A percentile compares a stretch with the other conserved stretches of the same genome.
Evolutionary conservation across 2,113 vertebrate genomes (phyloP).

Genomic region (Benitochromis conjunctus): DNA sequence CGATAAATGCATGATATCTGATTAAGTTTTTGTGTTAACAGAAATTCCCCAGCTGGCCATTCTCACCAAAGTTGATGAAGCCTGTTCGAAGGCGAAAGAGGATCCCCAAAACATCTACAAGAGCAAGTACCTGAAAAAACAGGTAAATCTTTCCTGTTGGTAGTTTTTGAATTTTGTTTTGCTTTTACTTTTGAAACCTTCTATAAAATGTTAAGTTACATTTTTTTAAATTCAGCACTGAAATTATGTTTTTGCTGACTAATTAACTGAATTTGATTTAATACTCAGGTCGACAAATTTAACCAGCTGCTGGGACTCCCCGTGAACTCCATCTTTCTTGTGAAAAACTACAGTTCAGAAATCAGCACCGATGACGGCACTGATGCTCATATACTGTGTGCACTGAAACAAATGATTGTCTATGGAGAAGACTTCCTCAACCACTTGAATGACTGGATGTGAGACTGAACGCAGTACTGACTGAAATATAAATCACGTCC

Average conservation of each 20-base stretch:
- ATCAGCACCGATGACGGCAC: fast-evolving
- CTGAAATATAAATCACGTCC: background rate
- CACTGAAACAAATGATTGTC: background rate
- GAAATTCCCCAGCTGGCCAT: constrained; percentile 18
- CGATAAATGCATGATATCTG: background rate
- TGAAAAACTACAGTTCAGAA: background rate
- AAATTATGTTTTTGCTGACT: background rate
- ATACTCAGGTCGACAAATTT: background rate
- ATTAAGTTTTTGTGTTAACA: background rate
- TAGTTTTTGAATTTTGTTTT: background rate
- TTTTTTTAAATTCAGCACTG: background rate
- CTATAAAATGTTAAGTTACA: background rate
- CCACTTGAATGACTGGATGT: background rate
- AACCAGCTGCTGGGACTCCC: background rate
- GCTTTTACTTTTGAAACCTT: background rate
- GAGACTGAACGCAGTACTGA: background rate
- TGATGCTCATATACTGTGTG: background rate
- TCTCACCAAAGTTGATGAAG: constrained; percentile 34
- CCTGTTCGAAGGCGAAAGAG: background rate
- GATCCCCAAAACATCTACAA: background rate
- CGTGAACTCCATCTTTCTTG: background rate
- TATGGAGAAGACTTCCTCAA: background rate
- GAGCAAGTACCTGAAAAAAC: background rate
- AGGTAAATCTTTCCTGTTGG: background rate
- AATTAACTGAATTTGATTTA: background rate